Evolutionary conservation across 1,140 invertebrate species (phyloP), one percentile per base, ranked within the genome.

Genomic region (Coenobita brevimanus): DNA sequence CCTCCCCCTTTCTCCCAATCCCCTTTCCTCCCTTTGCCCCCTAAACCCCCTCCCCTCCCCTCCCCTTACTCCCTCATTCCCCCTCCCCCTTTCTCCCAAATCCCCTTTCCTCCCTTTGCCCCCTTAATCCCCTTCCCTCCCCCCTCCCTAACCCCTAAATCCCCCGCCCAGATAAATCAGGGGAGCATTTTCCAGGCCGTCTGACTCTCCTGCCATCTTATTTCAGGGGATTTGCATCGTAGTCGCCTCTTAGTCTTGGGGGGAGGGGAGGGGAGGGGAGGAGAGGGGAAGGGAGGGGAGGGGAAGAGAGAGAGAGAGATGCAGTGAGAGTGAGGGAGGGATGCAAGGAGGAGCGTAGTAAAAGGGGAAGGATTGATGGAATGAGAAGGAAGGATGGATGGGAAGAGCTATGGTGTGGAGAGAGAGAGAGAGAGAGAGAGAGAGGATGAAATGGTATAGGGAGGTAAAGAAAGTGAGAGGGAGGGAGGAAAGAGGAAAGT

Each of bases 211-310:
- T 64, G 73, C 73, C 83, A 41, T 86, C 83, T 86, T 86, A 86
- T 86, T 86, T 86, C 83, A 86, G 73, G 83, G 83, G 83, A 76
- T 86, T 86, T 86, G 83, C 83, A 86, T 86, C 83, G 73, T 60
- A 86, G 75, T 86, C 83, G 75, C 71, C 83, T n/a, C 83, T 86
- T 79, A 78, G 83, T 86, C 83, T 79, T 3, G 8, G 17, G 57
- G 54, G 30, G n/a, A 13, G 38, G 38, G 69, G 21, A 73, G 41
- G 75, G 13, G 10, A n/a, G 75, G 38, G 3, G 24, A 33, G 13
- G 27, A 60, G 33, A 4, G n/a, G 10, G 27, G 24, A 17, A 36
- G 27, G 3, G 50, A 6, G 54, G 30, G 10, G 21, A 50, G 27
- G 43, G 36, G 54, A 36, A 27, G 21, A 79, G 54, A 17, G 50